Evolutionary conservation across 2,888 invertebrate species (phyloP).

Genomic region (Baccha elongata): DNA sequence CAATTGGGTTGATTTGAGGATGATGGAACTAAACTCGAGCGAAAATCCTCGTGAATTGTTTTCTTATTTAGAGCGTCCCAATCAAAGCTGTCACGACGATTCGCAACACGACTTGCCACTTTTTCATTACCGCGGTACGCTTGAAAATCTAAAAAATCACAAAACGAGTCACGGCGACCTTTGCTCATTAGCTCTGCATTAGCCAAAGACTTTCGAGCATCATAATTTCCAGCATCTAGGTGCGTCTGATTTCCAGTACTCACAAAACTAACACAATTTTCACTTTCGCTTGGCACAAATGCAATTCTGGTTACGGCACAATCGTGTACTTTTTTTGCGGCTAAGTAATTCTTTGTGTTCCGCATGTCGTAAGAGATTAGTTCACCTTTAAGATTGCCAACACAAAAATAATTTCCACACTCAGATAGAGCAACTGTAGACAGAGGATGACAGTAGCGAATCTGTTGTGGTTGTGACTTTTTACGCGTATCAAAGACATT

Average conservation of each 20-base stretch:
- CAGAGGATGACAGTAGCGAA: slow-evolving; percentile 78
- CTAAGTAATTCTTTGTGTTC: slow-evolving; percentile 77
- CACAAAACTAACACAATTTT: slow-evolving; percentile 75
- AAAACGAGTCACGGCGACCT: slow-evolving; percentile 79
- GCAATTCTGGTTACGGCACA: slow-evolving; percentile 78
- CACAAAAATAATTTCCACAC: slow-evolving; percentile 80
- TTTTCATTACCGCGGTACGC: slow-evolving; percentile 77
- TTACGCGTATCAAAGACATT: slow-evolving; percentile 81
- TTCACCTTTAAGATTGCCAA: slow-evolving; percentile 81
- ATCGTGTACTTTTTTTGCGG: slow-evolving; percentile 78
- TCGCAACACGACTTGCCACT: slow-evolving; percentile 76
- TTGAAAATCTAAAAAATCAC: slow-evolving; percentile 80
- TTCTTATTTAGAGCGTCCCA: slow-evolving; percentile 78
- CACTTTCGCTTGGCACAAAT: slow-evolving; percentile 78
- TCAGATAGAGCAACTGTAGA: slow-evolving; percentile 80
- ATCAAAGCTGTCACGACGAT: slow-evolving; percentile 79
- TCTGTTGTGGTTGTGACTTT: slow-evolving; percentile 77
- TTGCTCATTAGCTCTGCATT: slow-evolving; percentile 74
- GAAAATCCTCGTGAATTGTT: slow-evolving; percentile 74
- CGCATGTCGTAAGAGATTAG: slow-evolving; percentile 80
- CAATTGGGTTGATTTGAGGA: slow-evolving; percentile 50
- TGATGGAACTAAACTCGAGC: slow-evolving; percentile 59
- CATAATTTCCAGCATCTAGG: slow-evolving; percentile 45
- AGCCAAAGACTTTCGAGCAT: slow-evolving; percentile 40
- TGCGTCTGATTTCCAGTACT: slow-evolving; percentile 71